Conservation (phyloP, 2,888 invertebrate genomes). For the Emesis furor region DNA sequence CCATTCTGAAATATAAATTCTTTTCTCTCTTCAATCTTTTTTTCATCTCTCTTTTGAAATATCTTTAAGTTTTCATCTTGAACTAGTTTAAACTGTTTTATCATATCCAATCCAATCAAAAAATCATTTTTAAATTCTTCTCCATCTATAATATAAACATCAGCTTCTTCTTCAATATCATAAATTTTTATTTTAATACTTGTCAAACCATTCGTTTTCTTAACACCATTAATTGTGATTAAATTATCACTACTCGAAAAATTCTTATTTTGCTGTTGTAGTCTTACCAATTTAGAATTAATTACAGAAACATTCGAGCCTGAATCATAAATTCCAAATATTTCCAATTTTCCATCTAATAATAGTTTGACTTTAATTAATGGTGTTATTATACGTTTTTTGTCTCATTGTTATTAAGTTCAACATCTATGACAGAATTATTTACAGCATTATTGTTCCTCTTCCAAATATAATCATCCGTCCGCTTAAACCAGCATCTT, state of each 20-base stretch:
- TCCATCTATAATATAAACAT: neutral
- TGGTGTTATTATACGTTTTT: neutral
- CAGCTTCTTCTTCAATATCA: neutral
- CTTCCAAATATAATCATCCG: neutral
- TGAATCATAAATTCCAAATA: no score
- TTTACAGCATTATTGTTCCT: neutral
- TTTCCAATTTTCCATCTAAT: no score
- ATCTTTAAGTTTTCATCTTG: neutral
- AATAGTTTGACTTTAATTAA: neutral
- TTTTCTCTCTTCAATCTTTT: neutral
- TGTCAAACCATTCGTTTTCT: neutral
- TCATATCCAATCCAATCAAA: neutral
- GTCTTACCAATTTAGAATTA: neutral
- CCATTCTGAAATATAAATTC: no score
- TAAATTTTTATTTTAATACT: slow-evolving; percentile 3
- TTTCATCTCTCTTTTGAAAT: neutral
- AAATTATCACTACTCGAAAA: neutral
- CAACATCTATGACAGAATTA: neutral
- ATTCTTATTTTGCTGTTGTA: neutral
- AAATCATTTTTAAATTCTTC: neutral
- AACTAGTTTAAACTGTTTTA: neutral
- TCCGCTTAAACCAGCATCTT: neutral
- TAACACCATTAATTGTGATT: neutral
- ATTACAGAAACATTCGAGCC: neutral
- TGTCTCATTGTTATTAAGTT: neutral